Conservation (phyloP, 2,888 invertebrate genomes). For the Drosophila engyochracea region DNA sequence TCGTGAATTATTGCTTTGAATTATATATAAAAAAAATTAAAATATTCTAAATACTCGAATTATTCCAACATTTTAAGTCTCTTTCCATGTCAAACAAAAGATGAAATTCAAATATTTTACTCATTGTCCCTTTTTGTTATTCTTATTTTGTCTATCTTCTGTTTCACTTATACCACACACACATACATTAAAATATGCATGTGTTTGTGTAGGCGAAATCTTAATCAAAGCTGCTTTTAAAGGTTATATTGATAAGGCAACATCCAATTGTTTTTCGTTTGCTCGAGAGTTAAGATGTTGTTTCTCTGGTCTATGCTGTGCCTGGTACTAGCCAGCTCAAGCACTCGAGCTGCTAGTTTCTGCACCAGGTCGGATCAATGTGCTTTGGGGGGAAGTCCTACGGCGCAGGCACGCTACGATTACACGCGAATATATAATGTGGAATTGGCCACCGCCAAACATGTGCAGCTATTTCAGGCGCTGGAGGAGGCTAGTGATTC, state of each 20-base stretch:
- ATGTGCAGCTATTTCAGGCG: slow-evolving; percentile 61
- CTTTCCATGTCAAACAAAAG: not conserved
- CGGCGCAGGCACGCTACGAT: slow-evolving; percentile 78
- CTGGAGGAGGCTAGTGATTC: slow-evolving; percentile 82
- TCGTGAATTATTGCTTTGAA: not conserved
- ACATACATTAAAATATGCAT: not conserved
- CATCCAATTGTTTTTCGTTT: slow-evolving; percentile 14
- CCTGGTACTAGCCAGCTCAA: slow-evolving; percentile 2
- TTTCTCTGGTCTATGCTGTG: slow-evolving; percentile 15
- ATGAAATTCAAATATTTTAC: not conserved
- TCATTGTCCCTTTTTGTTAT: not conserved
- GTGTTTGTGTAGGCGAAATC: too few relatives aligned
- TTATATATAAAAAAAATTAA: not conserved
- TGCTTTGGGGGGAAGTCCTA: slow-evolving; percentile 15
- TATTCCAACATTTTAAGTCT: not conserved
- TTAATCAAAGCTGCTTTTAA: slow-evolving; percentile 11
- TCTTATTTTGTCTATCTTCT: not conserved
- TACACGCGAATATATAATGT: slow-evolving; percentile 80
- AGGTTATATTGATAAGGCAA: slow-evolving; percentile 23
- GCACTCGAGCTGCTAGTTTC: slow-evolving; percentile 35
- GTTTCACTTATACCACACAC: not conserved
- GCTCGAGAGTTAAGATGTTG: slow-evolving; percentile 48
- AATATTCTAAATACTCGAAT: not conserved
- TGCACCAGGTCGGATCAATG: slow-evolving; percentile 67
- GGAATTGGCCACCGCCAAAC: slow-evolving; percentile 43